A percentile compares a stretch with the other conserved stretches of the same genome.
Conservation (phyloP, 2,113 vertebrate genomes). For the Sylvilagus bachmani region DNA sequence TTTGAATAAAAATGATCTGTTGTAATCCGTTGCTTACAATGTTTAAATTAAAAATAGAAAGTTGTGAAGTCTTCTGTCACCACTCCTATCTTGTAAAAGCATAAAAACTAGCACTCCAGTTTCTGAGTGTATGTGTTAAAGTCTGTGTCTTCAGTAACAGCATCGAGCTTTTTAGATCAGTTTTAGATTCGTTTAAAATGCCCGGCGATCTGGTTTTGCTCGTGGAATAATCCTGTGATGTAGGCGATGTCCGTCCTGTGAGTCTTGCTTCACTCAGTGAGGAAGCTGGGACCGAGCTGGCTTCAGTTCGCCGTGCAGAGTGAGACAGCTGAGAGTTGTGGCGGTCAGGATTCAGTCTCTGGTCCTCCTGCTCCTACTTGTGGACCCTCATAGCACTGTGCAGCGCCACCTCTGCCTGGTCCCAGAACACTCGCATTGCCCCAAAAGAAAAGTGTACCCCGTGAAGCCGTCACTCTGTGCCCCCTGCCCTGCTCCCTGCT, state of each 20-base stretch:
- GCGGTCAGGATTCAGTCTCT: background rate
- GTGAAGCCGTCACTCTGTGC: background rate
- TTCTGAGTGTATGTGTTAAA: background rate
- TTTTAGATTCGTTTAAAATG: background rate
- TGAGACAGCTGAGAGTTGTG: background rate
- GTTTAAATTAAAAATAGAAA: slow-evolving; percentile 15
- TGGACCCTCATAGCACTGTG: background rate
- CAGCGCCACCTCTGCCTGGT: background rate
- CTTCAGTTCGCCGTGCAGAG: background rate
- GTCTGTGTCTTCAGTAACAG: background rate
- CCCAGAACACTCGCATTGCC: background rate
- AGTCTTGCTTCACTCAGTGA: background rate
- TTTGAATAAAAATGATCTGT: background rate
- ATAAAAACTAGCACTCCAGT: background rate
- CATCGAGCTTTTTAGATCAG: background rate
- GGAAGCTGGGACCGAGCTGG: background rate
- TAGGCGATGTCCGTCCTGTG: background rate
- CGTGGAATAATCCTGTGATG: background rate
- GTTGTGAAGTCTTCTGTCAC: background rate
- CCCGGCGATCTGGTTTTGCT: background rate
- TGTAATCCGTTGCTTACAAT: background rate
- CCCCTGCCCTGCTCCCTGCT: background rate
- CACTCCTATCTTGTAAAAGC: background rate
- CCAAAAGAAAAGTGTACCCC: background rate
- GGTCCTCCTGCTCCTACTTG: background rate